A percentile compares a stretch with the other conserved stretches of the same genome.
These are phyloP conservation scores for Notocelia uddmanniana DNA, from an alignment of 2,888 invertebrate genomes.

Conservation along the genomic window DNA sequence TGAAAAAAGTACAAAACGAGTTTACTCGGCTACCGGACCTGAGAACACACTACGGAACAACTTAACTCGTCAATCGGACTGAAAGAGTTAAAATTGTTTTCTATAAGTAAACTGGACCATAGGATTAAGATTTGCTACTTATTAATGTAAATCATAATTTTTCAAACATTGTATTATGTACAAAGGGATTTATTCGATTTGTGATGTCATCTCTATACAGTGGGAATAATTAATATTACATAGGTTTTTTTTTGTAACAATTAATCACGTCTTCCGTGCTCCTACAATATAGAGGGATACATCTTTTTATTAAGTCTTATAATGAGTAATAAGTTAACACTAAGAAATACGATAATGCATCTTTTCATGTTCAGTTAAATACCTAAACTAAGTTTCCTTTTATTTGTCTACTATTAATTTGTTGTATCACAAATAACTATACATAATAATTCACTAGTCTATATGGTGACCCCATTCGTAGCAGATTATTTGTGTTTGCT, in stretches of 20 bases:
- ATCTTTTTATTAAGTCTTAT: neutral
- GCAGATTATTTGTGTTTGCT: neutral
- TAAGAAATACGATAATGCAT: neutral
- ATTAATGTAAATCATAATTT: neutral
- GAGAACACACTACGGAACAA: too few species aligned
- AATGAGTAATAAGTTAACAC: neutral
- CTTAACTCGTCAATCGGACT: too few species aligned
- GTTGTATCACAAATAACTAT: neutral
- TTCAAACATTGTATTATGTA: neutral
- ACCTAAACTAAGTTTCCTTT: neutral
- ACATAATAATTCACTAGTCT: neutral
- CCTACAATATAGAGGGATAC: neutral
- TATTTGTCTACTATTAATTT: neutral
- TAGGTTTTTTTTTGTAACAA: neutral
- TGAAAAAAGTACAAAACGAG: too few species aligned
- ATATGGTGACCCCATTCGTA: neutral
- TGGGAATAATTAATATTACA: neutral
- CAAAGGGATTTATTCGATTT: neutral
- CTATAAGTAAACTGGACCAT: neutral
- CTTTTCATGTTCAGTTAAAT: neutral
- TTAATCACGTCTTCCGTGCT: slow-evolving; percentile 8
- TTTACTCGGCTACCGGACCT: too few species aligned
- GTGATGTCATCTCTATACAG: too few species aligned
- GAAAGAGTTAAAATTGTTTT: slow-evolving; percentile 1
- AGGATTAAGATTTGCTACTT: neutral